phyloP scores from a whole-genome alignment of 2,888 invertebrate species.

The Tachystola acroxantha region DNA sequence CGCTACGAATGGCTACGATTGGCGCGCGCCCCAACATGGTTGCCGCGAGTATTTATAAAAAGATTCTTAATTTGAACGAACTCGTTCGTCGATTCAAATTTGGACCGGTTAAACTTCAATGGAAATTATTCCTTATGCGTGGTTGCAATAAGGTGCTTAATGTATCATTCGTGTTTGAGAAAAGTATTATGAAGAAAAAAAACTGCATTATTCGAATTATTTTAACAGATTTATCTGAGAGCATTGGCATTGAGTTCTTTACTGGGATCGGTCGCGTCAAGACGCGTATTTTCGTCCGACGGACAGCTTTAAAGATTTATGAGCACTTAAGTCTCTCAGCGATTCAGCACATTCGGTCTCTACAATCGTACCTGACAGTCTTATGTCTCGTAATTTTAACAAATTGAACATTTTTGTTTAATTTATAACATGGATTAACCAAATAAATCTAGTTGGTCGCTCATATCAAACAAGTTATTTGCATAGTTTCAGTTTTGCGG shows the following conservation, averaged over 20 bases:
- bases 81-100: slow-evolving; percentile 21
- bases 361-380: slow-evolving; percentile 64
- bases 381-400: slow-evolving; percentile 60
- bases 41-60: slow-evolving; percentile 36
- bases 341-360: slow-evolving; percentile 67
- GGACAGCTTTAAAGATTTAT: slow-evolving; percentile 63
- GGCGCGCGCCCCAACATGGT: slow-evolving; percentile 61
- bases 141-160: too few relatives aligned
- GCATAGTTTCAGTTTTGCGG: slow-evolving; percentile 62
- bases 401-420: slow-evolving; percentile 35
- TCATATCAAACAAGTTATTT: slow-evolving; percentile 37
- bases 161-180: too few relatives aligned
- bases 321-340: slow-evolving; percentile 59
- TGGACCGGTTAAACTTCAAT: slow-evolving; percentile 9
- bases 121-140: slow-evolving; percentile 4
- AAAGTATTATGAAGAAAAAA: too few relatives aligned
- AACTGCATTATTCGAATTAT: too few relatives aligned
- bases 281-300: slow-evolving; percentile 60
- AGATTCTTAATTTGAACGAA: slow-evolving; percentile 29
- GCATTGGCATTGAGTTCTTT: slow-evolving; percentile 26
- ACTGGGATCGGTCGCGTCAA: slow-evolving; percentile 33
- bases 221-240: slow-evolving; percentile 14
- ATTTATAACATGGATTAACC: background rate
- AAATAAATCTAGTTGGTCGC: slow-evolving; percentile 12
- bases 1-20: slow-evolving; percentile 64